These are phyloP conservation scores for Varecia variegata DNA, from an alignment of 2,797 vertebrate genomes.

Conservation along the genomic window DNA sequence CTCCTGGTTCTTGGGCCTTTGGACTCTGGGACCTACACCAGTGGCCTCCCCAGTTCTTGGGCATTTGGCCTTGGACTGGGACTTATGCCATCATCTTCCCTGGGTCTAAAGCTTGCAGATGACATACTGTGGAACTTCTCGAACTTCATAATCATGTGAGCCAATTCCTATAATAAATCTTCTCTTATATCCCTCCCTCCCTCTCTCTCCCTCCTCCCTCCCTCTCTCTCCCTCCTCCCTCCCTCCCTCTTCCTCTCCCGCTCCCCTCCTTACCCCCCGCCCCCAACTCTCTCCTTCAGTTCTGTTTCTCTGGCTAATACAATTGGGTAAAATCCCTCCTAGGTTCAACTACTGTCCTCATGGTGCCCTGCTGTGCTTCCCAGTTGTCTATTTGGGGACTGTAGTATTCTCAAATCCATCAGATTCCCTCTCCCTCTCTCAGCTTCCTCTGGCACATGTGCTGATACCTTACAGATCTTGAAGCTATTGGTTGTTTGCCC, in stretches of 20 bases:
- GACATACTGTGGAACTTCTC: neutral
- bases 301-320: neutral
- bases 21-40: neutral
- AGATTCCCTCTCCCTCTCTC: no score
- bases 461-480: neutral
- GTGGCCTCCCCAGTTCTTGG: neutral
- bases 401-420: neutral
- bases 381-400: no score
- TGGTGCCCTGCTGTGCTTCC: neutral
- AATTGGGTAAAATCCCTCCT: neutral
- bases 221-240: no score
- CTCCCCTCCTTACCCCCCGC: no score
- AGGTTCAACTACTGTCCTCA: neutral
- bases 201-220: neutral
- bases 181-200: neutral
- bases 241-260: rapidly evolving
- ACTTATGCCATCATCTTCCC: neutral
- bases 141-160: neutral
- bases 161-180: neutral
- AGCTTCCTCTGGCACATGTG: neutral
- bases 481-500: neutral
- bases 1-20: neutral
- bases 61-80: neutral
- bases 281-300: neutral
- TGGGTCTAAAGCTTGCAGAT: neutral